phyloP scores from a whole-genome alignment of 2,888 invertebrate species.

The Pyrocoelia pectoralis region DNA sequence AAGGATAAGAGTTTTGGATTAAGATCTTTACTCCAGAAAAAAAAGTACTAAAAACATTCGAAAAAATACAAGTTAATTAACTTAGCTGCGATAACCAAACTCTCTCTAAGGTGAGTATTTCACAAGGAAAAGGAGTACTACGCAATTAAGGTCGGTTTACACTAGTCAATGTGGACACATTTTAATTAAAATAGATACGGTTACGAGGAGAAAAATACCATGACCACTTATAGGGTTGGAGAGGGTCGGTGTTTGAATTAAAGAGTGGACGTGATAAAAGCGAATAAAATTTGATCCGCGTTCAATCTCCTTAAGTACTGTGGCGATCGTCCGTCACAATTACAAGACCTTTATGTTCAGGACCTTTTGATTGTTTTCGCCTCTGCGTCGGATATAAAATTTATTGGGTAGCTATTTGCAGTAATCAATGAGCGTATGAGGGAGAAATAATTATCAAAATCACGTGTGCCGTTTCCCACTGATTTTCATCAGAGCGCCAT shows the following conservation, averaged over 20 bases:
- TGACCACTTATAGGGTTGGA: neutral
- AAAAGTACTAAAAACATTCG: constrained; percentile 1
- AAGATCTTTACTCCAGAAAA: neutral
- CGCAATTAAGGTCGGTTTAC: too few species aligned
- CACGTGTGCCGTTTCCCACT: constrained; percentile 17
- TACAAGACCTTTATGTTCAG: neutral
- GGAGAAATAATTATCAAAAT: constrained; percentile 16
- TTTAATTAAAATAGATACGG: neutral
- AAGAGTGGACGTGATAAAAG: too few species aligned
- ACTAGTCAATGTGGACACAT: neutral
- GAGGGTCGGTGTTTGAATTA: too few species aligned
- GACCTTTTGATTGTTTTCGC: neutral
- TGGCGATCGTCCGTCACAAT: neutral
- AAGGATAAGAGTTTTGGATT: constrained; percentile 12
- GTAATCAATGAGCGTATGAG: constrained; percentile 5
- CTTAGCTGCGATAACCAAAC: neutral
- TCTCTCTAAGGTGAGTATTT: neutral
- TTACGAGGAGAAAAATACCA: neutral
- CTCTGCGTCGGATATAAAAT: neutral
- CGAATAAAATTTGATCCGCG: neutral
- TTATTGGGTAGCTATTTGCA: neutral
- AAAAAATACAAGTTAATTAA: constrained; percentile 8
- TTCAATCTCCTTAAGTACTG: neutral
- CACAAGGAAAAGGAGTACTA: too few species aligned
- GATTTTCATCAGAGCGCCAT: constrained; percentile 15